Evolutionary conservation across 2,113 vertebrate genomes (phyloP), one percentile per base, ranked within the genome.

Genomic region (Aspidoscelis tigris): DNA sequence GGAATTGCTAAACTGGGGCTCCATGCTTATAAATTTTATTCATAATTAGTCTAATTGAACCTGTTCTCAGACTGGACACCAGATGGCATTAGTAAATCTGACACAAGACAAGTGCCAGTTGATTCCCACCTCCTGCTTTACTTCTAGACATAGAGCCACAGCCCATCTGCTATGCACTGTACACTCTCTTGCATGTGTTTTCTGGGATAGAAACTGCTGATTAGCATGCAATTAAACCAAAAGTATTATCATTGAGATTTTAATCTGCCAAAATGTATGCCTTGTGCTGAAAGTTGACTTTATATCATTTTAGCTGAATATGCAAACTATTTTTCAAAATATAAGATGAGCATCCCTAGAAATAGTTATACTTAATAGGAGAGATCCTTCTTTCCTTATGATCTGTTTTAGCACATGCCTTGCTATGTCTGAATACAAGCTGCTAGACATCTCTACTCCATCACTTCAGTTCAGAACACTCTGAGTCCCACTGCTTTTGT

Each of bases 41-140:
- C 55, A 43, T 0, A 0, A 66, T 44, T 71, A 82, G 72, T 1
- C 6, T 21, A 70, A 39, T 22, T 33, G 43, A 39, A 8, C 0
- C 0, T 14, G 7, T 53, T 86, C 43, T 39, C 50, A 1, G 2
- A 2, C 7, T 33, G 73, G 21, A 73, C 73, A 68, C 0, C 0
- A 26, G 41, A 41, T 21, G 33, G 20, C 76, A 74, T 39, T 2
- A 68, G 47, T 8, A 53, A 86, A 7, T 50, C 24, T 55, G 69
- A 55, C 75, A 78, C 0, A 2, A 26, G 33, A 83, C 22, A 10
- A 75, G 41, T 39, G 53, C 11, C 72, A 85, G 14, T 68, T 47
- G 50, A 61, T 41, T 68, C 43, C 1, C 39, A 18, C 0, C 53
- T 39, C 16, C 72, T 69, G 24, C 6, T 64, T 12, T 0, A 0